Conservation (phyloP, 1,140 invertebrate genomes). For the Batillaria attramentaria region DNA sequence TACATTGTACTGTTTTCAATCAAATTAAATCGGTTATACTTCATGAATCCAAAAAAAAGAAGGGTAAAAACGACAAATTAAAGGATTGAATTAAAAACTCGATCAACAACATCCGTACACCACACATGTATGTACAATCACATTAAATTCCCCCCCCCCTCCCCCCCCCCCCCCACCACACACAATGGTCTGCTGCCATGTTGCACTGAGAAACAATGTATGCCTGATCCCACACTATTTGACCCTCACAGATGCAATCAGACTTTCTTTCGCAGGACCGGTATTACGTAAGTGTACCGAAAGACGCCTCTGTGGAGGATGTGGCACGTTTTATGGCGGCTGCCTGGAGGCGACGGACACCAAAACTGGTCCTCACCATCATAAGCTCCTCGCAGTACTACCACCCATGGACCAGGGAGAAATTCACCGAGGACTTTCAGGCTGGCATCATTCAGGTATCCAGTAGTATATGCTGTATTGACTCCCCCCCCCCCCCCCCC, state of each 20-base stretch:
- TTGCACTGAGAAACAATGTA: too few relatives aligned
- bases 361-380: conserved; percentile 62
- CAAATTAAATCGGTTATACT: too few relatives aligned
- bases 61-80: too few relatives aligned
- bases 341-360: conserved; percentile 58
- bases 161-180: not conserved
- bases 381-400: conserved; percentile 58
- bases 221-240: not conserved
- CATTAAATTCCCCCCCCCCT: not conserved
- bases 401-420: conserved; percentile 56
- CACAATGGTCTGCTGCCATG: too few relatives aligned
- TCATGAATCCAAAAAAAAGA: too few relatives aligned
- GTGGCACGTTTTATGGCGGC: conserved; percentile 57
- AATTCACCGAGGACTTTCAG: conserved; percentile 59
- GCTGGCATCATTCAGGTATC: conserved; percentile 62
- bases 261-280: conserved; percentile 28
- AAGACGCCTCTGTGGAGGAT: conserved; percentile 48
- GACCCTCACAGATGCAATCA: not conserved
- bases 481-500: too few relatives aligned
- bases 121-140: not conserved
- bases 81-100: too few relatives aligned
- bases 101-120: too few relatives aligned
- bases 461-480: not conserved
- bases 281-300: conserved; percentile 55
- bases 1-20: too few relatives aligned